Conservation (phyloP, 2,797 vertebrate genomes). For the Platyrinchus mystaceus region DNA sequence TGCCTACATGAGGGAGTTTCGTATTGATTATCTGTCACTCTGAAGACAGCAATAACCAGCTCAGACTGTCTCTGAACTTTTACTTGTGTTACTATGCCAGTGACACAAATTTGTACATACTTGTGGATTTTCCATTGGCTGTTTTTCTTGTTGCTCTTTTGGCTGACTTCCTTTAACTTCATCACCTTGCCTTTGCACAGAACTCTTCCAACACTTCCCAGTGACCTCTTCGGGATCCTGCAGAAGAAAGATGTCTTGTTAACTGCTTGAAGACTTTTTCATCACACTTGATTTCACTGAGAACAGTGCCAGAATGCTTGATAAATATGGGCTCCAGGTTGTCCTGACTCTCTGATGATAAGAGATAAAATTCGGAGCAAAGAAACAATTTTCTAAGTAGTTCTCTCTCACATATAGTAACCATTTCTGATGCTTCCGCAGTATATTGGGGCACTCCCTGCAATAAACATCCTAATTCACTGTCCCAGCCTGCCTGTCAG, state of each 20-base stretch:
- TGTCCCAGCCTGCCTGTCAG: neutral
- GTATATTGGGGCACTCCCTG: neutral
- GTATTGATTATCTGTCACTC: neutral
- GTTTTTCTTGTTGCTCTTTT: neutral
- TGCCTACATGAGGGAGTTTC: neutral
- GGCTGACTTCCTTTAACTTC: neutral
- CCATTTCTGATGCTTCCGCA: neutral
- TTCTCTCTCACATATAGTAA: neutral
- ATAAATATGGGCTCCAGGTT: neutral
- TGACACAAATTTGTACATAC: neutral
- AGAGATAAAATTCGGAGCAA: neutral
- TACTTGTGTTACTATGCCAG: neutral
- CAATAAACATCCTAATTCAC: neutral
- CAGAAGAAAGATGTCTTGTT: neutral
- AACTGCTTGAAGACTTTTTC: neutral
- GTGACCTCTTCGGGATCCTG: neutral
- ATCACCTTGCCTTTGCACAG: neutral
- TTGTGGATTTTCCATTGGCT: neutral
- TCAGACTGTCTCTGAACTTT: neutral
- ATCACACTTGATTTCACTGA: neutral
- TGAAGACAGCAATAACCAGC: neutral
- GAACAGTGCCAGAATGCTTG: neutral
- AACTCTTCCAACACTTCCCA: neutral
- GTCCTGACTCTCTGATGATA: neutral
- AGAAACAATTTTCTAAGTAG: neutral